phyloP scores from a whole-genome alignment of 2,888 invertebrate species.

The Leptopilina myrica region DNA sequence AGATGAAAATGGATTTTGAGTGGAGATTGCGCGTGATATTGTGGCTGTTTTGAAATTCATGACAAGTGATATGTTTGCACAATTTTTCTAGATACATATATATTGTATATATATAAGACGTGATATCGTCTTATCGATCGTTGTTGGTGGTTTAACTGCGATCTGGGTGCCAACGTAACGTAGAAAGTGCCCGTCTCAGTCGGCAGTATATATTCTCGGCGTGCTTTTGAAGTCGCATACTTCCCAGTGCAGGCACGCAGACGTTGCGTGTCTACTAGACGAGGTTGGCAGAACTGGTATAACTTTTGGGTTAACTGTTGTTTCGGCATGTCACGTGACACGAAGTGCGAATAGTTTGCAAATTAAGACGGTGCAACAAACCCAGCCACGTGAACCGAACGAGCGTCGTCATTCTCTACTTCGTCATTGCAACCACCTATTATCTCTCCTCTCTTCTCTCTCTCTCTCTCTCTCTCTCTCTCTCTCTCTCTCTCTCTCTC shows the following conservation, averaged over 20 bases:
- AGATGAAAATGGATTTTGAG: constrained; percentile 4
- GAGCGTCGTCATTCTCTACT: constrained; percentile 32
- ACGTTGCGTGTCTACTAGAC: constrained; percentile 70
- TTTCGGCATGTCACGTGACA: constrained; percentile 43
- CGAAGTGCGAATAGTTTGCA: constrained; percentile 59
- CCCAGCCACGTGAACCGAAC: constrained; percentile 36
- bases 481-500: not conserved
- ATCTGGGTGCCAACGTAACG: constrained; percentile 65
- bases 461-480: not conserved
- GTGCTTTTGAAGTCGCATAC: constrained; percentile 72
- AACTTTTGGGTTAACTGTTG: constrained; percentile 53
- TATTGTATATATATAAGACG: not conserved
- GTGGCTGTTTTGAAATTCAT: not conserved
- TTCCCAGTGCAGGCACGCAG: constrained; percentile 69
- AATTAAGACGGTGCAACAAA: constrained; percentile 58
- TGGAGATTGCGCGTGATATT: not conserved
- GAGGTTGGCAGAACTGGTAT: constrained; percentile 55
- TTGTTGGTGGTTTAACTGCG: constrained; percentile 60
- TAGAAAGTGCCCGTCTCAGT: constrained; percentile 61
- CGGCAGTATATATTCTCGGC: constrained; percentile 57
- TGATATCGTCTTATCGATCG: constrained; percentile 65
- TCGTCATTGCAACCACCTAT: constrained; percentile 25
- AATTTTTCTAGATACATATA: not conserved
- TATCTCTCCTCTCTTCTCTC: not conserved
- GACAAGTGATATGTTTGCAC: constrained; percentile 11